Evolutionary conservation across 2,888 invertebrate genomes (phyloP), one percentile per base, ranked within the genome.

Genomic region (Brassicogethes aeneus): DNA sequence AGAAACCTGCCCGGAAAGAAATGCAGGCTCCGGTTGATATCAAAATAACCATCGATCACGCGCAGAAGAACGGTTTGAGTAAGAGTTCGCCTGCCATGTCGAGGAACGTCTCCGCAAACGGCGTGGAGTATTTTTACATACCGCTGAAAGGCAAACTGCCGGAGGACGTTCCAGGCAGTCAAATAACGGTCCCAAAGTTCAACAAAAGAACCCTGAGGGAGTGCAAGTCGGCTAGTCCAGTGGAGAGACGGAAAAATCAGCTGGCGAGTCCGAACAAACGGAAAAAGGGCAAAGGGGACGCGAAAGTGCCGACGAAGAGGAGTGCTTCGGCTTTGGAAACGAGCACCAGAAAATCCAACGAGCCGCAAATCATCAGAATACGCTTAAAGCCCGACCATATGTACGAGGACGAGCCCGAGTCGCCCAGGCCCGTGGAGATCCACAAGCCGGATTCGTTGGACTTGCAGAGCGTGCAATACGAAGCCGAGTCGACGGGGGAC

Each of bases 311-410:
- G 10, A 13, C 10, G 7, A 8, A 13, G 3, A 32, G 13, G 32
- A 5, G 3, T 32, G 8, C 5, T 10, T 32, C 32, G 5, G 12
- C 13, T 10, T 32, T 12, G 12, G 14, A 32, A 5, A 23, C 23
- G 7, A n/a, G n/a, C n/a, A n/a, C n/a, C n/a, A 7, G 5, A 10
- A 23, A 23, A 23, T 10, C 23, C 23, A 32, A 32, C 8, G 64
- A 68, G 50, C 66, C 76, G 0, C 73, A 75, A 44, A 76, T 75
- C 49, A 76, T 82, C 48, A 70, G 82, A 43, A 83, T 83, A 45
- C 80, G 80, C 62, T 64, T 87, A 34, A 85, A 83, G 55, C 85
- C 86, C 0, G 85, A 85, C 59, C 75, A 80, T 36, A 75, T 83
- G 63, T 85, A 85, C 57, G 77, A 78, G 40, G 69, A 72, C 45